Percentiles rank a stretch among this genome's conserved stretches.
phyloP scores from a whole-genome alignment of 2,888 invertebrate genomes.

The Leptopterna dolabrata region DNA sequence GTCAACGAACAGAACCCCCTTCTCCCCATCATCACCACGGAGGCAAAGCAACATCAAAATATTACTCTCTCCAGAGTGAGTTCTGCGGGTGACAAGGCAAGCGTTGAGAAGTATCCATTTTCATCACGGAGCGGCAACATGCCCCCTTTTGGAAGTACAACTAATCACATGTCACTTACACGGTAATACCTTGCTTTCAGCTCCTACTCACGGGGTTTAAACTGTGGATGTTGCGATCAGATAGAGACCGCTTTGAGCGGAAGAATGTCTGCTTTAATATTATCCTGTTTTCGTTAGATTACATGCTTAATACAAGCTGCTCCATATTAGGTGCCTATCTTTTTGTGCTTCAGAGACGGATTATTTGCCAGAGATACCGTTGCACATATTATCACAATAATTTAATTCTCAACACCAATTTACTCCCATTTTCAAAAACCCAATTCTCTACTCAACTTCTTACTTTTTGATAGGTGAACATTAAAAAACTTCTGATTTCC shows the following conservation, averaged over 20 bases:
- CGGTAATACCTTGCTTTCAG: not conserved
- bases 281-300: no score
- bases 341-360: no score
- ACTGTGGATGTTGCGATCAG: not conserved
- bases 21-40: not conserved
- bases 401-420: not conserved
- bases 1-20: not conserved
- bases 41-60: not conserved
- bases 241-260: not conserved
- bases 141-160: not conserved
- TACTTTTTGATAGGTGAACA: no score
- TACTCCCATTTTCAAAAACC: no score
- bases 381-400: not conserved
- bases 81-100: not conserved
- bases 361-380: not conserved
- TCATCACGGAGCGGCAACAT: not conserved
- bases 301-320: no score
- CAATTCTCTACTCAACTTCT: no score
- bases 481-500: no score
- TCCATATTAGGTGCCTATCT: no score
- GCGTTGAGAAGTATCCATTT: conserved; percentile 1
- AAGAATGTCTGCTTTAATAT: not conserved
- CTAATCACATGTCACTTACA: conserved; percentile 3
- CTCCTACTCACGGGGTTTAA: not conserved
- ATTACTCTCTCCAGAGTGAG: not conserved